phyloP scores from a whole-genome alignment of 2,797 vertebrate species.

The Pogoniulus pusillus region DNA sequence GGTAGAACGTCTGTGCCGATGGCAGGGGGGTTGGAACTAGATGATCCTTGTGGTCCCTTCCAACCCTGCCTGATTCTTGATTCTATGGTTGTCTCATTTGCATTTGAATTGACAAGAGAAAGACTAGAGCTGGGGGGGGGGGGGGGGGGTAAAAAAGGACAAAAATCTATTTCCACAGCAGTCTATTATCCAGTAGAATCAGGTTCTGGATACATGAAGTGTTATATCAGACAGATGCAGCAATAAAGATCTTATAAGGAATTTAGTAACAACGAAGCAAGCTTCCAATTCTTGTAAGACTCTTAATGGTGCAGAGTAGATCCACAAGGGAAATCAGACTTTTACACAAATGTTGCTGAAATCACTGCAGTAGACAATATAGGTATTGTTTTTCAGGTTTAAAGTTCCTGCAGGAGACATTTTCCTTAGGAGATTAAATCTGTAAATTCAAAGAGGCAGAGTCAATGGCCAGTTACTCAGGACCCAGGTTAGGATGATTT shows the following conservation, averaged over 20 bases:
- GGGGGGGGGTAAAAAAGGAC: background rate
- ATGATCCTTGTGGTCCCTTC: no score
- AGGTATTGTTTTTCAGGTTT: constrained; percentile 60
- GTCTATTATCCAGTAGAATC: background rate
- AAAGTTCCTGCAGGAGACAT: constrained; percentile 64
- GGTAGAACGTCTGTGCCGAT: no score
- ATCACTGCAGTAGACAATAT: constrained; percentile 31
- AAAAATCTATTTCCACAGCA: background rate
- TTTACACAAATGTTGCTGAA: constrained; percentile 20
- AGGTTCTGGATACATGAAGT: background rate
- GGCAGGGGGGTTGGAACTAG: no score
- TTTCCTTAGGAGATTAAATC: constrained; percentile 64
- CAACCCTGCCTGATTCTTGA: no score
- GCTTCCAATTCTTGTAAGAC: background rate
- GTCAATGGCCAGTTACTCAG: constrained; percentile 42
- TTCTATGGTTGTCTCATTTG: background rate
- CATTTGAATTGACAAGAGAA: background rate
- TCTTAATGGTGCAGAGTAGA: background rate
- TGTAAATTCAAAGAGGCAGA: constrained; percentile 66
- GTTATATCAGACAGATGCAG: background rate
- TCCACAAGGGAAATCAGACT: constrained; percentile 35
- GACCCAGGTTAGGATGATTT: constrained; percentile 50
- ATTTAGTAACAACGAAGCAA: background rate
- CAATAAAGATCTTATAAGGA: background rate
- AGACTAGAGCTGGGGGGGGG: background rate